phyloP scores from a whole-genome alignment of 2,113 vertebrate species.

The Neomonachus schauinslandi region DNA sequence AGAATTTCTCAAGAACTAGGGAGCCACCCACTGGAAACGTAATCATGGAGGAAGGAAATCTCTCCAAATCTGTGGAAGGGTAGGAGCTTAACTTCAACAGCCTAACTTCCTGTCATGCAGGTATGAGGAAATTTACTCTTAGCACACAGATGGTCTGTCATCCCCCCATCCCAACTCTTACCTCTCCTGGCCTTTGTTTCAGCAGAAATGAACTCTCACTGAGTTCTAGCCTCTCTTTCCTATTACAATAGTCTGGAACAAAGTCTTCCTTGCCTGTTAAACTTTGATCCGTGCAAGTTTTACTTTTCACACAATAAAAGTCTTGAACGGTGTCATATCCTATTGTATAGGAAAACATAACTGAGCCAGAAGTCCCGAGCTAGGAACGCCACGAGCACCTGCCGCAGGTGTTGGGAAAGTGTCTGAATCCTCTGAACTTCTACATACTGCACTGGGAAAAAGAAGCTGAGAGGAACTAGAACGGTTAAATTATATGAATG shows the following conservation, averaged over 20 bases:
- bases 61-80: neutral
- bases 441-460: neutral
- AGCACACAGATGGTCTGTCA: neutral
- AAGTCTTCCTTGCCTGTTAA: neutral
- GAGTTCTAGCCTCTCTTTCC: neutral
- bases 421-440: conserved; percentile 1
- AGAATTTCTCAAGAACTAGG: neutral
- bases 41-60: neutral
- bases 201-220: neutral
- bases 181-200: neutral
- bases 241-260: neutral
- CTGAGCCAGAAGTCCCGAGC: neutral
- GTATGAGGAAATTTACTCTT: neutral
- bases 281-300: neutral
- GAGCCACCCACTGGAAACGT: neutral
- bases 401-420: neutral
- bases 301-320: neutral
- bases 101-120: neutral
- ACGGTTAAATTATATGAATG: neutral
- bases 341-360: neutral
- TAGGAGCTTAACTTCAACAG: neutral
- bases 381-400: neutral
- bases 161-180: neutral
- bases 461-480: neutral
- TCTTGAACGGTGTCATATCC: neutral